Conservation (phyloP, 2,113 vertebrate species). For the Ophthalmolycus amberensis region DNA sequence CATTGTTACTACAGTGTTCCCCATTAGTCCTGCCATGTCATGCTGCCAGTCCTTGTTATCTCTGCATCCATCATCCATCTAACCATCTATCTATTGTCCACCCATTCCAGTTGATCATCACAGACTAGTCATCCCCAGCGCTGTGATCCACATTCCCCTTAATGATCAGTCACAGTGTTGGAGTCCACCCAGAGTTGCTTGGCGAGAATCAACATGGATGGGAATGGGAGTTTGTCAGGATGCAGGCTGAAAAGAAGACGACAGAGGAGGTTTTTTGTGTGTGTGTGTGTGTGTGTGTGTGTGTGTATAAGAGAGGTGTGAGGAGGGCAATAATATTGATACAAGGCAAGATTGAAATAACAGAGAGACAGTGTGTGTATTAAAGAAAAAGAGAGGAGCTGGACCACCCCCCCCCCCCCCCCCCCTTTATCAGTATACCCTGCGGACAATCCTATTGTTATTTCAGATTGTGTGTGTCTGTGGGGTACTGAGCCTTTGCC, state of each 20-base stretch:
- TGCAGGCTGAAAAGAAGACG: background rate
- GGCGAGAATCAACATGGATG: constrained; percentile 28
- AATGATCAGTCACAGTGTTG: constrained; percentile 48
- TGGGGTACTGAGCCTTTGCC: constrained; percentile 41
- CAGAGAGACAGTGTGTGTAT: background rate
- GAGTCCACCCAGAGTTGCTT: constrained; percentile 31
- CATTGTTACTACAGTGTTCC: constrained; percentile 16
- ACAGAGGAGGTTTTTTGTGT: background rate
- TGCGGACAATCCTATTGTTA: constrained; percentile 26
- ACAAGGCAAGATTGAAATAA: constrained; percentile 15
- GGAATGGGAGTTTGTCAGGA: constrained; percentile 12
- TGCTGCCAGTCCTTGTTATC: constrained; percentile 44
- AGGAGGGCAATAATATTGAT: background rate
- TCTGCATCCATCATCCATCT: background rate
- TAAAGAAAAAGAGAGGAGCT: background rate
- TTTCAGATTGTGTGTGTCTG: constrained; percentile 23
- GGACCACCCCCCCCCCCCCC: constrained; percentile 22
- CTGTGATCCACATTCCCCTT: constrained; percentile 48
- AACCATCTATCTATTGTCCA: background rate
- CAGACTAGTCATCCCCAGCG: constrained; percentile 9
- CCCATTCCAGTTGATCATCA: constrained; percentile 37
- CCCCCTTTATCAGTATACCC: constrained; percentile 6
- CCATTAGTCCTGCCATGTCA: constrained; percentile 25
- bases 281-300: background rate
- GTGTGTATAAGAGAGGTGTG: background rate